phyloP scores from a whole-genome alignment of 1,140 invertebrate species.

The Cotesia vestalis region DNA sequence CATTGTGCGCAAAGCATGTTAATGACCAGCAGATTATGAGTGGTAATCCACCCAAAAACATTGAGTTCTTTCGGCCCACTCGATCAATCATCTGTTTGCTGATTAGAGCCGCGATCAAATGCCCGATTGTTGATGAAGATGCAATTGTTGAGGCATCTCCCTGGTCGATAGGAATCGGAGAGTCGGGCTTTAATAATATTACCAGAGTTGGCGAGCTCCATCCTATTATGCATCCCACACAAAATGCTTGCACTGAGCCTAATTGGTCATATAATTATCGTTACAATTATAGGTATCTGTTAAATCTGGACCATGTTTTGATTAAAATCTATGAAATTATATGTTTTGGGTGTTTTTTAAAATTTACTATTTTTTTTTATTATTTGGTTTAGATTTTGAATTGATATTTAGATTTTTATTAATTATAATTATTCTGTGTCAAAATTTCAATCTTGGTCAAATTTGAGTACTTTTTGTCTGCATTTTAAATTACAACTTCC shows the following conservation, averaged over 20 bases:
- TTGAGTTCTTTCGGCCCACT: constrained; percentile 72
- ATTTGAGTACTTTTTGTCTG: too few relatives aligned
- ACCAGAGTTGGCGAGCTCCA: constrained; percentile 64
- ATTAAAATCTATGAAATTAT: too few relatives aligned
- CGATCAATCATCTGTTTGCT: constrained; percentile 57
- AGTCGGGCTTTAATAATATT: constrained; percentile 49
- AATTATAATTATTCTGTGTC: too few relatives aligned
- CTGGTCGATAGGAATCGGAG: constrained; percentile 42
- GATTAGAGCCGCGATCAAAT: constrained; percentile 58
- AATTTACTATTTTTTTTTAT: too few relatives aligned
- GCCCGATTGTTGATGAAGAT: constrained; percentile 59
- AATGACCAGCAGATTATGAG: constrained; percentile 71
- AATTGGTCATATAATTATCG: background rate
- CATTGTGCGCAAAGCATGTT: constrained; percentile 66
- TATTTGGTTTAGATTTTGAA: too few relatives aligned
- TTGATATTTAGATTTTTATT: too few relatives aligned
- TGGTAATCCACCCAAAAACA: constrained; percentile 69
- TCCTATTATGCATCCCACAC: constrained; percentile 53
- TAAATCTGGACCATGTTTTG: background rate
- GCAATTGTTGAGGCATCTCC: constrained; percentile 60
- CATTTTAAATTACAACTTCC: too few relatives aligned
- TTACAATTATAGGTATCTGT: background rate
- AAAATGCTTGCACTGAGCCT: constrained; percentile 43
- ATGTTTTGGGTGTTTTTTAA: too few relatives aligned
- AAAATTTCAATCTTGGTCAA: too few relatives aligned